Conservation (phyloP, 1,140 invertebrate species). For the Calephelis nemesis region DNA sequence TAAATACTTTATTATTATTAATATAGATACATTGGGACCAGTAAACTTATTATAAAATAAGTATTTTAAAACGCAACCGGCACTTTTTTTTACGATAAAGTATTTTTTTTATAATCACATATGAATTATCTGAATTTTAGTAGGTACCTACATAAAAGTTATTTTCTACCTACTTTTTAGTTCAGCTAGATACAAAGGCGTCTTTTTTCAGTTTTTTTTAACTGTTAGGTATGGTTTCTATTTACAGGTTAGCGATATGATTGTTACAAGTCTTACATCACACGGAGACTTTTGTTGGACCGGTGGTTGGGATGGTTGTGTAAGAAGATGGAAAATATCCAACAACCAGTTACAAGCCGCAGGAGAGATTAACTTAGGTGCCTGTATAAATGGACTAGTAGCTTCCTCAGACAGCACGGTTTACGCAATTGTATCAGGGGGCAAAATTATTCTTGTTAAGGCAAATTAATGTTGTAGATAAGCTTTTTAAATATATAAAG, state of each 20-base stretch:
- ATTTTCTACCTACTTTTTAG: no score
- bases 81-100: no score
- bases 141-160: no score
- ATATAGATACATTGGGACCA: no score
- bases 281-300: conserved; percentile 57
- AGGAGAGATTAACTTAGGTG: conserved; percentile 54
- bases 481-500: neutral
- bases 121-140: no score
- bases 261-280: conserved; percentile 58
- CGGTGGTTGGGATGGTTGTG: conserved; percentile 62
- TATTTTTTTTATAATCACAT: no score
- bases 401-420: conserved; percentile 36
- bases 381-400: conserved; percentile 57
- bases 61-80: no score
- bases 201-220: conserved; percentile 2
- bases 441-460: conserved; percentile 47
- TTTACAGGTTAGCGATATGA: conserved; percentile 69
- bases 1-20: no score
- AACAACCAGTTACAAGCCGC: conserved; percentile 46
- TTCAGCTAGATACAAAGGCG: no score
- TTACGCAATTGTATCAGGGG: conserved; percentile 52
- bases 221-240: neutral
- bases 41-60: no score
- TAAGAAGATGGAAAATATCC: conserved; percentile 56
- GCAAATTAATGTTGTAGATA: neutral